Evolutionary conservation across 2,888 invertebrate genomes (phyloP).

Genomic region (Drosophila affinis): DNA sequence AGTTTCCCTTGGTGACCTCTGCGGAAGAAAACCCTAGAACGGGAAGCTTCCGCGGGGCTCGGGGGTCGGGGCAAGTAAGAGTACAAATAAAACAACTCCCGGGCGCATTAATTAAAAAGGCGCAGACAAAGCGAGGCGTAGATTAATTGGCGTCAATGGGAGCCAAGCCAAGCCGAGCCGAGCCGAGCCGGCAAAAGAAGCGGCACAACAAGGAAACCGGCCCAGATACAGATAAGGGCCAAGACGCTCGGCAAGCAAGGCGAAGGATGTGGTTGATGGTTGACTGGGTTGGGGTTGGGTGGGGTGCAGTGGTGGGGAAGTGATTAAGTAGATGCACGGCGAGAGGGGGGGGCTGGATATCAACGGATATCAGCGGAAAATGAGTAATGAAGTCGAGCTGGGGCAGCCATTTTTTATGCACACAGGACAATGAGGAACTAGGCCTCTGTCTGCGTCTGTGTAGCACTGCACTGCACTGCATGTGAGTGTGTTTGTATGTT

Average conservation of each 20-base stretch:
- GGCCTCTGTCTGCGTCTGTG: slow-evolving; percentile 35
- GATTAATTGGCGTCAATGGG: slow-evolving; percentile 79
- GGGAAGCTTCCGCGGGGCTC: slow-evolving; percentile 1
- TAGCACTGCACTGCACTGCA: neutral
- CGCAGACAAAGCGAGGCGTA: slow-evolving; percentile 75
- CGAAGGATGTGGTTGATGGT: slow-evolving; percentile 7
- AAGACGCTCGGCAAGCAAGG: slow-evolving; percentile 26
- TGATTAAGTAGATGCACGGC: slow-evolving; percentile 66
- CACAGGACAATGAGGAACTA: slow-evolving; percentile 69
- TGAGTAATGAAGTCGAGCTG: slow-evolving; percentile 74
- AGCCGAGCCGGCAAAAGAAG: slow-evolving; percentile 29
- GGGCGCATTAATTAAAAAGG: slow-evolving; percentile 77
- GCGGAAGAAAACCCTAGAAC: neutral
- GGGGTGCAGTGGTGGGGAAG: slow-evolving; percentile 41
- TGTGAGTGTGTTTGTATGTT: neutral
- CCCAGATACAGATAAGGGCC: slow-evolving; percentile 28
- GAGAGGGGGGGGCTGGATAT: slow-evolving; percentile 32
- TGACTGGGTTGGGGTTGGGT: neutral
- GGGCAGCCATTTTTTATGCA: slow-evolving; percentile 49
- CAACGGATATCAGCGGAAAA: slow-evolving; percentile 72
- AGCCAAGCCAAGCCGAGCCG: slow-evolving; percentile 25
- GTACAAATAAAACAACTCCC: slow-evolving; percentile 53
- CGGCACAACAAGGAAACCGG: slow-evolving; percentile 19
- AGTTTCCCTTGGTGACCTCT: slow-evolving; percentile 2
- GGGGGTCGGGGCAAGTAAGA: neutral